Base-by-base conservation (phyloP, 2,113 vertebrate genomes). In the Daphoenositta chrysoptera region DNA sequence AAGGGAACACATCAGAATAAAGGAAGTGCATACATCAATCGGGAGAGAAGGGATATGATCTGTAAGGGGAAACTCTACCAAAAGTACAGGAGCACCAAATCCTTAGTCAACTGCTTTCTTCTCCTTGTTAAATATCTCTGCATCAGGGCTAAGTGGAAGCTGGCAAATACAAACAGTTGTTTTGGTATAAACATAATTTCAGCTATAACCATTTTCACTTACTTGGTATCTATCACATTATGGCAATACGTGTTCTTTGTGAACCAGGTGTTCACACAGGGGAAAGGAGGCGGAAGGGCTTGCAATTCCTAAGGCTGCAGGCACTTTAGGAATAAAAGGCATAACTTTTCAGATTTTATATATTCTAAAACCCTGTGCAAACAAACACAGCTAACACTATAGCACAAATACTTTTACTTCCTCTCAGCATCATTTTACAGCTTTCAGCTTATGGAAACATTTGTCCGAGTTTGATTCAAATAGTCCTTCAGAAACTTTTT, bases 381-480 rank as follows among this genome's bases (percentile, higher is more conserved):
- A 91, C 21, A 87, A 96, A 61, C 33, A 44, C 7, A 86, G 27
- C 51, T 83, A 63, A 72, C 89, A 40, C 56, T 31, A 1, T 39
- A 66, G 13, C 47, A 84, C 44, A 70, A 70, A 82, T 72, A 53
- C 44, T 94, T 96, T 51, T 60, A 63, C n/a, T 89, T 94, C 61
- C 68, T 78, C 53, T 81, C n/a, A 60, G 39, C 20, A 71, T 95
- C 64, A 42, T 56, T 83, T 82, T 81, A 75, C 23, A 56, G 17
- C n/a, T 78, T 86, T 83, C 40, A 83, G 60, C 17, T 91, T 89
- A 83, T 54, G 72, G 90, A 96, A 96, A 86, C 33, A 64, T 66
- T 94, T 92, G n/a, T 28, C 23, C 7, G 71, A 94, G 65, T 80
- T 83, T 56, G 33, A 63, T 80, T 84, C 63, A 87, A 93, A 76